These are phyloP conservation scores for Agrochola macilenta DNA, from an alignment of 2,888 invertebrate genomes.

Conservation along the genomic window DNA sequence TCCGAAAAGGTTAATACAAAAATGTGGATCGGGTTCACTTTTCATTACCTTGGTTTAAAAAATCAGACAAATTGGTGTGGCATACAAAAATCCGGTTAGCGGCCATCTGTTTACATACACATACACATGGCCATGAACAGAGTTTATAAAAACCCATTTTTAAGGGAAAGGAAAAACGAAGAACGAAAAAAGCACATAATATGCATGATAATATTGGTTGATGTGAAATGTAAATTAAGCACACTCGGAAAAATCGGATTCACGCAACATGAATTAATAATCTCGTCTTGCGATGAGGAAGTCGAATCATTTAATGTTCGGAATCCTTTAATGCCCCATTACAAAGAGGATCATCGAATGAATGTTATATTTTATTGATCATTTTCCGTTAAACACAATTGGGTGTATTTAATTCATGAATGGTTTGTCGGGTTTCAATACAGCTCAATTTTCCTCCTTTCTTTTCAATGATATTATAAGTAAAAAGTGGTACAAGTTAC, in stretches of 20 bases:
- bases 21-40: too few species aligned
- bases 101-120: too few species aligned
- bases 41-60: neutral
- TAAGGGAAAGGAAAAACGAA: neutral
- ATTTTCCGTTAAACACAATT: constrained; percentile 39
- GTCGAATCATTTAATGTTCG: constrained; percentile 42
- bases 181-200: constrained; percentile 9
- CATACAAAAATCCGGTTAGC: neutral
- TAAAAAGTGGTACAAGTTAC: too few species aligned
- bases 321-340: constrained; percentile 50
- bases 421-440: neutral
- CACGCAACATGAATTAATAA: constrained; percentile 57
- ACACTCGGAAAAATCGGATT: constrained; percentile 37
- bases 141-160: constrained; percentile 1
- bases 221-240: constrained; percentile 49
- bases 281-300: constrained; percentile 36
- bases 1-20: neutral
- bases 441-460: neutral
- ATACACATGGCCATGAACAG: neutral
- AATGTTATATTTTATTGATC: constrained; percentile 44
- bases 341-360: constrained; percentile 52
- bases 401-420: constrained; percentile 20
- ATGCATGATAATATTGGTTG: constrained; percentile 23
- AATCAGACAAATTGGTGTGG: neutral
- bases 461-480: too few species aligned